These are phyloP conservation scores for Perizoma affinitatum DNA, from an alignment of 2,888 invertebrate genomes.

Conservation along the genomic window DNA sequence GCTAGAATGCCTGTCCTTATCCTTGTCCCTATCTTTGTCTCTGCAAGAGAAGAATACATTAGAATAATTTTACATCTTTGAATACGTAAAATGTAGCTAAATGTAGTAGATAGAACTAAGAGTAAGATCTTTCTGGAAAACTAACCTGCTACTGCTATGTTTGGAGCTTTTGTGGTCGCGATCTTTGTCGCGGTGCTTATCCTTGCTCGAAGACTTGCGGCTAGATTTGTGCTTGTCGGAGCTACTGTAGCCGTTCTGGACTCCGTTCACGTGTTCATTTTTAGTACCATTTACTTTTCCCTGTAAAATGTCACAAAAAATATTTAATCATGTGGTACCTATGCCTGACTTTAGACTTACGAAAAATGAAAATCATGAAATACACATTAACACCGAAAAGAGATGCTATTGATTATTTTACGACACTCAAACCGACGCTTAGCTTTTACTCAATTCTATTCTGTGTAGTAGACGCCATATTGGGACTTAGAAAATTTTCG, in stretches of 20 bases:
- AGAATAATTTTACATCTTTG: conserved; percentile 17
- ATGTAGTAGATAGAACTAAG: conserved; percentile 22
- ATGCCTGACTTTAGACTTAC: background rate
- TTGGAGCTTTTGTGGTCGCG: conserved; percentile 84
- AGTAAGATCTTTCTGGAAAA: conserved; percentile 67
- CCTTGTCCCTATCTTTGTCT: conserved; percentile 83
- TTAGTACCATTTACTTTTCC: conserved; percentile 82
- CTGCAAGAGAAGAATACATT: conserved; percentile 45
- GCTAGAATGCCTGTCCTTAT: conserved; percentile 82
- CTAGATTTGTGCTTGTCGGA: conserved; percentile 84
- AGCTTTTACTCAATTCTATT: conserved; percentile 84
- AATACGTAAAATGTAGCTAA: conserved; percentile 1
- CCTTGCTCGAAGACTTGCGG: conserved; percentile 88
- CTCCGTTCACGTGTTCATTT: conserved; percentile 89
- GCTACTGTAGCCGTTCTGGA: conserved; percentile 89
- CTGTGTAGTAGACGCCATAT: conserved; percentile 92
- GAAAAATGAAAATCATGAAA: background rate
- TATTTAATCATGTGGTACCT: background rate
- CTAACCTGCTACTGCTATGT: conserved; percentile 79
- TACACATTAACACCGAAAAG: conserved; percentile 2
- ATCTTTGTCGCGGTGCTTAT: conserved; percentile 88
- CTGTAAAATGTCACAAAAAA: conserved; percentile 47
- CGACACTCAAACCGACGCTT: conserved; percentile 61
- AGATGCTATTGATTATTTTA: conserved; percentile 33
- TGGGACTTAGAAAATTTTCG: conserved; percentile 90